Evolutionary conservation across 2,113 vertebrate species (phyloP).

Genomic region (Menura novaehollandiae): DNA sequence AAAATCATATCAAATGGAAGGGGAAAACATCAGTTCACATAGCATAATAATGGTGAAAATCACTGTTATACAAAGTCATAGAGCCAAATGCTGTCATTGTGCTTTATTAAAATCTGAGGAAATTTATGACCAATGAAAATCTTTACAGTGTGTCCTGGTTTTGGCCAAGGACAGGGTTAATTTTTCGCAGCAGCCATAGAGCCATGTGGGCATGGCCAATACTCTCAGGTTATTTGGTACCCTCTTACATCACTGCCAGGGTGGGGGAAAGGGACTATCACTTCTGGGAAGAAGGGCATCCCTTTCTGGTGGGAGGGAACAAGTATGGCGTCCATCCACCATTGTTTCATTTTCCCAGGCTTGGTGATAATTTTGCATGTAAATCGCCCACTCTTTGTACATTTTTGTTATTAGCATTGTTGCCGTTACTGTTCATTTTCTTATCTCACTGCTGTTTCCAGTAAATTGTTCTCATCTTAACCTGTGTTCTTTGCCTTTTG

Average conservation of each 20-base stretch:
- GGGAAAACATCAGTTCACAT: background rate
- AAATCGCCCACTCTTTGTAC: background rate
- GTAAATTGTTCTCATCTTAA: background rate
- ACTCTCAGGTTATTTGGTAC: background rate
- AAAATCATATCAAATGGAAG: background rate
- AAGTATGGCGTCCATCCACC: background rate
- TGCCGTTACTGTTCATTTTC: background rate
- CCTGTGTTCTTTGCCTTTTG: background rate
- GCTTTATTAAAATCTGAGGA: background rate
- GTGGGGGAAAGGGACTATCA: background rate
- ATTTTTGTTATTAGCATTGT: background rate
- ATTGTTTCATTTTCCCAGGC: background rate
- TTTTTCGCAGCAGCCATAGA: background rate
- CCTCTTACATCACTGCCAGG: too few species aligned
- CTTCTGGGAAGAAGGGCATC: background rate
- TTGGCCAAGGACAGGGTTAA: background rate
- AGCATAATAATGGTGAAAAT: background rate
- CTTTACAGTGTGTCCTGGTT: background rate
- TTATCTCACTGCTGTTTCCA: background rate
- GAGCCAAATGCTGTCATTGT: background rate
- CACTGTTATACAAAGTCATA: background rate
- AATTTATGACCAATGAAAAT: background rate
- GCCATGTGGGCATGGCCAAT: background rate
- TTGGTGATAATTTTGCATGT: background rate
- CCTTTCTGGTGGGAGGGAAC: background rate